phyloP scores from a whole-genome alignment of 1,140 invertebrate genomes.

The Chrysomallon squamiferum region DNA sequence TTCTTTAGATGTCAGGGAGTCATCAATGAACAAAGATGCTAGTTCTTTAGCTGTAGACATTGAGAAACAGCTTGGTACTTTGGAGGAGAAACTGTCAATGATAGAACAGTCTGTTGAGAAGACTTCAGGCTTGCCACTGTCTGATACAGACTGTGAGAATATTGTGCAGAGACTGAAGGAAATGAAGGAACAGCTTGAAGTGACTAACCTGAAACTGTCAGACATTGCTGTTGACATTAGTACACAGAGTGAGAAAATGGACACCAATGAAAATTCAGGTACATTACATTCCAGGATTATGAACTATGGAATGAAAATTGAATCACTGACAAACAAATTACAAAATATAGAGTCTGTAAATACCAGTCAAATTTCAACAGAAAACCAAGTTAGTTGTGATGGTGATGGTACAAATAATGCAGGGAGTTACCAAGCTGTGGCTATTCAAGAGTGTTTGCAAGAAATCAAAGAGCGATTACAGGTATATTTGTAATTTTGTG shows the following conservation, averaged over 20 bases:
- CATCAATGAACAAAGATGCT: background rate
- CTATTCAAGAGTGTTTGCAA: conserved; percentile 43
- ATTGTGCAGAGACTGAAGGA: conserved; percentile 36
- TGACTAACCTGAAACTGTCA: conserved; percentile 36
- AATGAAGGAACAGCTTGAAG: conserved; percentile 45
- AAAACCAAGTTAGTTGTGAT: background rate
- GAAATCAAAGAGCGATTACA: conserved; percentile 42
- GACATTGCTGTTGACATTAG: conserved; percentile 36
- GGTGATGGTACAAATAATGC: conserved; percentile 1
- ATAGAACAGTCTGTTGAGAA: conserved; percentile 38
- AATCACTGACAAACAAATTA: conserved; percentile 25
- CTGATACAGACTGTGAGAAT: conserved; percentile 18
- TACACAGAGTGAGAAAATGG: conserved; percentile 9
- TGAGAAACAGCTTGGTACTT: conserved; percentile 36
- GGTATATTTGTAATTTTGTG: too few relatives aligned
- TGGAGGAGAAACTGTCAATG: conserved; percentile 40
- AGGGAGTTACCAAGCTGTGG: conserved; percentile 17
- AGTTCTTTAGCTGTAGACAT: conserved; percentile 29
- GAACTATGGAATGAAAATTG: conserved; percentile 42
- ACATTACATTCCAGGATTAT: conserved; percentile 1
- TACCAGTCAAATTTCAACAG: too few relatives aligned
- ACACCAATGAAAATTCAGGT: conserved; percentile 1
- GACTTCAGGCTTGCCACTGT: conserved; percentile 13
- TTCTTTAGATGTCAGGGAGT: background rate
- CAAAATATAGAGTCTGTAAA: background rate